Conservation (phyloP, 2,113 vertebrate species). For the Turnix velox region DNA sequence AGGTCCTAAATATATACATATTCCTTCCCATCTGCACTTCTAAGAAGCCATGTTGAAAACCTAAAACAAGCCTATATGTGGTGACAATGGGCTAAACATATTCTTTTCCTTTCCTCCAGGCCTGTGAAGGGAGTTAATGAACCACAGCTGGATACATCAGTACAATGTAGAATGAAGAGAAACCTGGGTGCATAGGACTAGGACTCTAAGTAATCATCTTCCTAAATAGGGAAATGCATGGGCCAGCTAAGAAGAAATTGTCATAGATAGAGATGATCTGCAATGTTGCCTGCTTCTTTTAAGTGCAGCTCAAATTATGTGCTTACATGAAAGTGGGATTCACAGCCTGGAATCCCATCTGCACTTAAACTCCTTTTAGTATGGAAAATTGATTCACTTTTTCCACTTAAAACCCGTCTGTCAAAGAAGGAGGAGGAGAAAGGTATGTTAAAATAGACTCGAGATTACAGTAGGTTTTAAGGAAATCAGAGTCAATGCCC, state of each 20-base stretch:
- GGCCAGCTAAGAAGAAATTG: background rate
- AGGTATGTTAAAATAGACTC: background rate
- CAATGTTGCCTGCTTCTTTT: background rate
- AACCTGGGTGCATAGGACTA: rapidly evolving
- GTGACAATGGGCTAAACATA: background rate
- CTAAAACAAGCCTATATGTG: background rate
- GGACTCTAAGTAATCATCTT: background rate
- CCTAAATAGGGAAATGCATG: background rate
- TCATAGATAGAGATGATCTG: background rate
- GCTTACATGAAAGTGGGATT: conserved; percentile 2
- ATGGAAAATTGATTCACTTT: conserved; percentile 1
- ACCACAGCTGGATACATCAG: background rate
- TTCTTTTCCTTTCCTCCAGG: background rate
- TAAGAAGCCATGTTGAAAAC: background rate
- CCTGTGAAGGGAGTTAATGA: background rate
- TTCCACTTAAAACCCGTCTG: conserved; percentile 10
- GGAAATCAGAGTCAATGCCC: conserved; percentile 18
- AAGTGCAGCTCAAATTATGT: background rate
- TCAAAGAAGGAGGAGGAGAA: conserved; percentile 15
- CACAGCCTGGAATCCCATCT: background rate
- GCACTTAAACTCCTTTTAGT: conserved; percentile 7
- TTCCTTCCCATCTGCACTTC: background rate
- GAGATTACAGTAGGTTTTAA: conserved; percentile 40
- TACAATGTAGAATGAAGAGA: background rate
- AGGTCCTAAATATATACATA: background rate